phyloP scores from a whole-genome alignment of 2,113 vertebrate genomes.

The Calypte anna region DNA sequence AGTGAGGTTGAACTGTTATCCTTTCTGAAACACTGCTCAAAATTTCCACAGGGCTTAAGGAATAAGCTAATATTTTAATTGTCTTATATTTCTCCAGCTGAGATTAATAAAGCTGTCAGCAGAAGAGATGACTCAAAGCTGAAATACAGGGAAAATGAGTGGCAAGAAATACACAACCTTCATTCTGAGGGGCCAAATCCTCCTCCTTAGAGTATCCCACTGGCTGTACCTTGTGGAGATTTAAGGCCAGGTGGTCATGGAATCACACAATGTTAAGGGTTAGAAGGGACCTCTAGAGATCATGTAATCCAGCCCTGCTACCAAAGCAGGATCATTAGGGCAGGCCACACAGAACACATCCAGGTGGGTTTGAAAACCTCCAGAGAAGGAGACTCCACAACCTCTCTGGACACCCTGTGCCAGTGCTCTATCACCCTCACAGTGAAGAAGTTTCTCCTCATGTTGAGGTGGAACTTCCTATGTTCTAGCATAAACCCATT shows the following conservation, averaged over 20 bases:
- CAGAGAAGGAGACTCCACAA: too few species aligned
- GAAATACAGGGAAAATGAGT: background rate
- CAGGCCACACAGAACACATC: too few species aligned
- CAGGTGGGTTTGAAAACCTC: too few species aligned
- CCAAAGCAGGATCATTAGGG: too few species aligned
- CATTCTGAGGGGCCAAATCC: background rate
- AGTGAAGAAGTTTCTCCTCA: too few species aligned
- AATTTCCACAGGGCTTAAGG: constrained; percentile 21
- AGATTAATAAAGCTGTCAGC: constrained; percentile 42
- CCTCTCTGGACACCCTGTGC: too few species aligned
- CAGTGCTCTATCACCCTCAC: too few species aligned
- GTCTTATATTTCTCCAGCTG: constrained; percentile 28
- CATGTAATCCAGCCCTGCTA: too few species aligned
- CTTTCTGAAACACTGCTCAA: constrained; percentile 3
- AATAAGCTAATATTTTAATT: constrained; percentile 63
- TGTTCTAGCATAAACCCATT: too few species aligned
- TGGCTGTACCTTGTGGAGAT: background rate
- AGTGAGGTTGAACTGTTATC: constrained; percentile 16
- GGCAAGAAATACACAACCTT: background rate
- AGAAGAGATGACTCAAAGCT: background rate
- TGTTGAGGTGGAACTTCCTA: too few species aligned
- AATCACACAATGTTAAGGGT: too few species aligned
- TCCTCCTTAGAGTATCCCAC: background rate
- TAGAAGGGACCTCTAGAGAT: too few species aligned
- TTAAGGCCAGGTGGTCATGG: background rate